Conservation (phyloP, 2,113 vertebrate genomes). For the Mobula birostris region DNA sequence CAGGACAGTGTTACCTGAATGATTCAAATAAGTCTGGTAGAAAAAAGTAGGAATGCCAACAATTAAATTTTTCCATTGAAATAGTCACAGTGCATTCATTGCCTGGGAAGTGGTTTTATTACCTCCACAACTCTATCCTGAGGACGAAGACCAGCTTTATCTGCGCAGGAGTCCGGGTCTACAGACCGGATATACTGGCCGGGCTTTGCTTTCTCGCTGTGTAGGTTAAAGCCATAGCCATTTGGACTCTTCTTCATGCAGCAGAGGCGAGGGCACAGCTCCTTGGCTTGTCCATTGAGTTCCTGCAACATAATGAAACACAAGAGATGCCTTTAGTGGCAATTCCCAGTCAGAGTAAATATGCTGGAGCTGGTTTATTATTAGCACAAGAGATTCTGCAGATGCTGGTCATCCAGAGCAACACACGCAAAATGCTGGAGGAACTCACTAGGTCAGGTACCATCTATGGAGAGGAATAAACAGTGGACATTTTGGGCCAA, state of each 20-base stretch:
- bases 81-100: not conserved
- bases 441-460: too few species aligned
- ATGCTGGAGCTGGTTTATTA: too few species aligned
- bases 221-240: conserved; percentile 91
- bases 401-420: too few species aligned
- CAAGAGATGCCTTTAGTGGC: not conserved
- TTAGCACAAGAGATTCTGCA: too few species aligned
- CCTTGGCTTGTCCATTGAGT: conserved; percentile 50
- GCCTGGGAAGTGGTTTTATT: not conserved
- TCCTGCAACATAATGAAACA: conserved; percentile 47
- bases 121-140: conserved; percentile 87
- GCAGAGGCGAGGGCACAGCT: conserved; percentile 76
- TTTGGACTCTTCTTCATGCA: conserved; percentile 66
- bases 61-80: not conserved
- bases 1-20: too few species aligned
- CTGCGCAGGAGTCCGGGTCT: conserved; percentile 70
- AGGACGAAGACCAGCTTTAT: conserved; percentile 65
- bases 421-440: too few species aligned
- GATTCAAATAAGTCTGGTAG: too few species aligned
- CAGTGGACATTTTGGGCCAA: too few species aligned
- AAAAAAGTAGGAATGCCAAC: not conserved
- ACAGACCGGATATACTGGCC: conserved; percentile 88
- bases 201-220: conserved; percentile 70
- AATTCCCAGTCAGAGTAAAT: too few species aligned
- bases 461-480: too few species aligned